Evolutionary conservation across 2,888 invertebrate species (phyloP).

Genomic region (Dryobota labecula): DNA sequence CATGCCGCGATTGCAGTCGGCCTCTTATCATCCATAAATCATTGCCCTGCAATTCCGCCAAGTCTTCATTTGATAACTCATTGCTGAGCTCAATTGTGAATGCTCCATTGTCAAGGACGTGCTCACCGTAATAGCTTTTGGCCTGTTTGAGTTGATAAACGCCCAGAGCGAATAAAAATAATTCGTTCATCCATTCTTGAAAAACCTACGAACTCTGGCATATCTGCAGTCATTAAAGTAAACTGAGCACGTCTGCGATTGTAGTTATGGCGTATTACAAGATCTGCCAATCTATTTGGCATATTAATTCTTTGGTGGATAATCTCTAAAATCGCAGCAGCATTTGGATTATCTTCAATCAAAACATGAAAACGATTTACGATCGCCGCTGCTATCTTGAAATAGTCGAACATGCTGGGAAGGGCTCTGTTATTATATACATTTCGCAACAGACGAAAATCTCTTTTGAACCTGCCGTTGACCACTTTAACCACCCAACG

Average conservation of each 20-base stretch:
- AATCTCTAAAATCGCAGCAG: not conserved
- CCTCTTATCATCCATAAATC: conserved; percentile 25
- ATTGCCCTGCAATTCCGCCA: conserved; percentile 4
- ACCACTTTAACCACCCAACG: not conserved
- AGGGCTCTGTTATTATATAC: not conserved
- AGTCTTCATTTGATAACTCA: conserved; percentile 1
- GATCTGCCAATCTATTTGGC: not conserved
- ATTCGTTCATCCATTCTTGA: conserved; percentile 4
- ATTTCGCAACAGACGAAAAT: not conserved
- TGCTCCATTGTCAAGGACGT: too few relatives aligned
- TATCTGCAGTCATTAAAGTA: too few relatives aligned
- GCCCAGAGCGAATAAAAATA: conserved; percentile 7
- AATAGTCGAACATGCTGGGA: not conserved
- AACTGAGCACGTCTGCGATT: too few relatives aligned
- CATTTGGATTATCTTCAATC: not conserved
- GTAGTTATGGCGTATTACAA: not conserved
- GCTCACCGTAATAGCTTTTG: not conserved
- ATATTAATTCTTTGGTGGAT: not conserved
- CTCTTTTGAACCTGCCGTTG: not conserved
- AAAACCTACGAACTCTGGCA: conserved; percentile 5
- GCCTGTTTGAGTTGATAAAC: conserved; percentile 1
- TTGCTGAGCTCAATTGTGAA: not conserved
- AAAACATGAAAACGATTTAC: not conserved
- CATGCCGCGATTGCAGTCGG: conserved; percentile 28
- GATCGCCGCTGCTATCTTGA: not conserved